Evolutionary conservation across 2,113 vertebrate genomes (phyloP).

Genomic region (Anolis sagrei): DNA sequence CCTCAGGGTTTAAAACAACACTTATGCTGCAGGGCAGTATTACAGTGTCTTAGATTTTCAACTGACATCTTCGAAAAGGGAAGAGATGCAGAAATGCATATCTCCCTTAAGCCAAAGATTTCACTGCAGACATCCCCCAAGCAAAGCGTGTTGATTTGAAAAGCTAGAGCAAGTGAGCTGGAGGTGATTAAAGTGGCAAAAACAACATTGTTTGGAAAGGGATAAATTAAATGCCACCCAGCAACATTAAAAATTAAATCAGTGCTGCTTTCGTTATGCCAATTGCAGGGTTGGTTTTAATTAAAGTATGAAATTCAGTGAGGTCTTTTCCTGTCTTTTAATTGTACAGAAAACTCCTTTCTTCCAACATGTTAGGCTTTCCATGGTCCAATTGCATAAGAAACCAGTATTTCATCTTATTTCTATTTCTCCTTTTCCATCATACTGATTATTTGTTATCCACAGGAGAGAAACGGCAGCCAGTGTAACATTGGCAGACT

Average conservation of each 20-base stretch:
- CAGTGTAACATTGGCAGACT: neutral
- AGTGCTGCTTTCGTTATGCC: neutral
- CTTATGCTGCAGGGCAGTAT: conserved; percentile 2
- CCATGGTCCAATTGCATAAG: neutral
- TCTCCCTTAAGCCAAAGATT: neutral
- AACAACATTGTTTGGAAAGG: neutral
- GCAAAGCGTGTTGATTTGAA: neutral
- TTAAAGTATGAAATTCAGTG: neutral
- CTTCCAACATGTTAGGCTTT: neutral
- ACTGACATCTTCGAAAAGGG: neutral
- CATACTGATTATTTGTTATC: neutral
- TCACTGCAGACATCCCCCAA: conserved; percentile 15
- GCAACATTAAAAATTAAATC: conserved; percentile 16
- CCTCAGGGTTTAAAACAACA: conserved; percentile 15
- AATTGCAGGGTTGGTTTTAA: neutral
- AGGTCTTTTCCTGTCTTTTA: neutral
- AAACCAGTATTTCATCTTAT: neutral
- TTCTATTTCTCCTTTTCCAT: neutral
- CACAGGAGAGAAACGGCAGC: neutral
- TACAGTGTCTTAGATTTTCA: conserved; percentile 15
- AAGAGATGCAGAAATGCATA: conserved; percentile 33
- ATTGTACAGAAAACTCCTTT: conserved; percentile 2
- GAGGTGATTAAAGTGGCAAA: conserved; percentile 20
- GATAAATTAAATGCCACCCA: neutral
- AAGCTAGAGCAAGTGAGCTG: neutral